Evolutionary conservation across 1,140 invertebrate species (phyloP).

Genomic region (Drosophila ananassae): DNA sequence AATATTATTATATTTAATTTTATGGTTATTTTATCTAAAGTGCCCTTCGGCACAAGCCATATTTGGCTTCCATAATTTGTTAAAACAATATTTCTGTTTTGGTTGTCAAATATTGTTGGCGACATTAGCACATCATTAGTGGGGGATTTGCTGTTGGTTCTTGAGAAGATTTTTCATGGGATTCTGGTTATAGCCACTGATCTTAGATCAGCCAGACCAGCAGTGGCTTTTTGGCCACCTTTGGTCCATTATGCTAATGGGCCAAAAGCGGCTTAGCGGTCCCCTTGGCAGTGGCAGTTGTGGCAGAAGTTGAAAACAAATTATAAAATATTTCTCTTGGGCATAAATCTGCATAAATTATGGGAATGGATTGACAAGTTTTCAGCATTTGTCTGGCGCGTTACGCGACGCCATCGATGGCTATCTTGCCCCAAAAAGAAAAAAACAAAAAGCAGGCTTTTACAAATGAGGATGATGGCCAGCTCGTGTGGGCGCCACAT

Average conservation of each 20-base stretch:
- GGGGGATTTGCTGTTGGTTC: slow-evolving; percentile 45
- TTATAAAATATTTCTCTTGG: slow-evolving; percentile 61
- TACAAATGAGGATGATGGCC: slow-evolving; percentile 57
- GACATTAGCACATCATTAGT: slow-evolving; percentile 75
- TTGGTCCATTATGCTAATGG: slow-evolving; percentile 72
- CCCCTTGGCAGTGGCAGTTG: slow-evolving; percentile 4
- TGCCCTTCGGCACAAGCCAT: slow-evolving; percentile 31
- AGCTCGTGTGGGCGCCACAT: slow-evolving; percentile 70
- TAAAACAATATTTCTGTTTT: slow-evolving; percentile 54
- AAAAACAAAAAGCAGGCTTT: slow-evolving; percentile 54
- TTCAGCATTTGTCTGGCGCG: slow-evolving; percentile 64
- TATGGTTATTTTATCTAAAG: slow-evolving; percentile 18
- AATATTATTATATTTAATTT: slow-evolving; percentile 17
- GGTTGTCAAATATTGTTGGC: slow-evolving; percentile 59
- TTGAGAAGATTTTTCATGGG: slow-evolving; percentile 9
- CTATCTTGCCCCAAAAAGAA: slow-evolving; percentile 41
- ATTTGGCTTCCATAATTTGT: slow-evolving; percentile 34
- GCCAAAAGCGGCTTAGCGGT: slow-evolving; percentile 45
- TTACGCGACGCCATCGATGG: slow-evolving; percentile 72
- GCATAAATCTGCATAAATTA: slow-evolving; percentile 76
- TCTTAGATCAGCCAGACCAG: slow-evolving; percentile 8
- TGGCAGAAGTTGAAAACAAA: slow-evolving; percentile 62
- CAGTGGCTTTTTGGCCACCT: slow-evolving; percentile 26
- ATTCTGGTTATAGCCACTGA: slow-evolving; percentile 45
- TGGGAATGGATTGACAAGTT: slow-evolving; percentile 67